Evolutionary conservation across 2,888 invertebrate genomes (phyloP).

Genomic region (Melinaea menophilus): DNA sequence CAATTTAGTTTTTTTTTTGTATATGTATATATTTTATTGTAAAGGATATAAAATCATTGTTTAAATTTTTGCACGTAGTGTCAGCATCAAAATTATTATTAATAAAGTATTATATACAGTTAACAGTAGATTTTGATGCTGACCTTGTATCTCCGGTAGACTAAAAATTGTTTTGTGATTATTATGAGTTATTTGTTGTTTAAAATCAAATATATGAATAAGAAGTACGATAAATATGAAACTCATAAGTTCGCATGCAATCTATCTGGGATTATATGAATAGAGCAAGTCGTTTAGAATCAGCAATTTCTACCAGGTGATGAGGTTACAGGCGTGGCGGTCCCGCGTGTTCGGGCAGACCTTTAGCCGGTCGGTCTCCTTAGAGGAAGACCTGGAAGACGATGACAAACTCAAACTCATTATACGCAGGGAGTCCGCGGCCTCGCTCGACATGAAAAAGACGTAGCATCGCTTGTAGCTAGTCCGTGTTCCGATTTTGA

Average conservation of each 20-base stretch:
- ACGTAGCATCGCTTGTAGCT: constrained; percentile 25
- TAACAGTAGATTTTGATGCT: not conserved
- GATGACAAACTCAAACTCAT: constrained; percentile 63
- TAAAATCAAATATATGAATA: not conserved
- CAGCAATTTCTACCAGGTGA: constrained; percentile 72
- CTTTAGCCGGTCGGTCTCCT: constrained; percentile 57
- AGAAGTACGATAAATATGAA: not conserved
- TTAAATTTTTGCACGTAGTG: not conserved
- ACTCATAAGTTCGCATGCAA: not conserved
- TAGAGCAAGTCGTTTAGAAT: not conserved
- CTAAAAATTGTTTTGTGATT: not conserved
- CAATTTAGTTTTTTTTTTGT: constrained; percentile 8
- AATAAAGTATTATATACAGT: too few relatives aligned
- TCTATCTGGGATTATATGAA: not conserved
- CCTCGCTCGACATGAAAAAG: constrained; percentile 49
- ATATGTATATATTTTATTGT: not conserved
- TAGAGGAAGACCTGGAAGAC: constrained; percentile 65
- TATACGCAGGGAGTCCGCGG: constrained; percentile 60
- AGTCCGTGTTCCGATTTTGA: constrained; percentile 2
- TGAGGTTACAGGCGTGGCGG: constrained; percentile 84
- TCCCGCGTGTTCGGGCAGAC: constrained; percentile 75
- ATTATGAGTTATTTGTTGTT: not conserved
- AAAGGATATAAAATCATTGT: constrained; percentile 6
- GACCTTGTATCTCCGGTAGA: constrained; percentile 2
- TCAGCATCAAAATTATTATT: not conserved